Evolutionary conservation across 1,140 invertebrate genomes (phyloP).

Genomic region (Solen grandis): DNA sequence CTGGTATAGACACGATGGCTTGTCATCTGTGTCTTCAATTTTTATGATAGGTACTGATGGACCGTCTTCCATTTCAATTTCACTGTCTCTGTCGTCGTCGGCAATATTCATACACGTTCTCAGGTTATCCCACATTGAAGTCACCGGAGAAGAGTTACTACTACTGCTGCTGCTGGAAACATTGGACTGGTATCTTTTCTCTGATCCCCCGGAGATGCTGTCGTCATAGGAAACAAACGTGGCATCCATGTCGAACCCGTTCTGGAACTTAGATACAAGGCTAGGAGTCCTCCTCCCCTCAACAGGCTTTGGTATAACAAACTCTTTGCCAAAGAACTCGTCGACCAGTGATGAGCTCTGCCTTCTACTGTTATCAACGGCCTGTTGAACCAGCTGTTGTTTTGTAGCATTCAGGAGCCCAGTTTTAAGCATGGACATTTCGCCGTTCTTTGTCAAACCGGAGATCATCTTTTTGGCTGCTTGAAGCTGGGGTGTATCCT

Average conservation of each 20-base stretch:
- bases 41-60: slow-evolving; percentile 63
- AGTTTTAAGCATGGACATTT: slow-evolving; percentile 36
- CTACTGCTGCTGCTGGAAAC: background rate
- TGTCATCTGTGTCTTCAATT: slow-evolving; percentile 69
- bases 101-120: slow-evolving; percentile 72
- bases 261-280: slow-evolving; percentile 49
- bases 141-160: slow-evolving; percentile 5
- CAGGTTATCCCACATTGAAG: slow-evolving; percentile 77
- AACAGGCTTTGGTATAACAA: background rate
- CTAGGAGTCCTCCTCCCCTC: slow-evolving; percentile 27
- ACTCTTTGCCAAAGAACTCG: slow-evolving; percentile 84
- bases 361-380: slow-evolving; percentile 81
- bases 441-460: background rate
- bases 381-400: slow-evolving; percentile 42
- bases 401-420: slow-evolving; percentile 54
- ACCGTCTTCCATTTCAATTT: slow-evolving; percentile 41
- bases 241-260: slow-evolving; percentile 70
- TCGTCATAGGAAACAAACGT: slow-evolving; percentile 59
- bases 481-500: slow-evolving; percentile 53
- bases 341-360: slow-evolving; percentile 85
- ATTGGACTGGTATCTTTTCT: slow-evolving; percentile 3
- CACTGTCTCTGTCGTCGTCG: slow-evolving; percentile 45
- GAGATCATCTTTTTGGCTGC: slow-evolving; percentile 60
- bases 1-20: slow-evolving; percentile 73
- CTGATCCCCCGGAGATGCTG: slow-evolving; percentile 18